phyloP scores from a whole-genome alignment of 35 echinoderm and acorn worm genomes.

The Stichopus chloronotus region DNA sequence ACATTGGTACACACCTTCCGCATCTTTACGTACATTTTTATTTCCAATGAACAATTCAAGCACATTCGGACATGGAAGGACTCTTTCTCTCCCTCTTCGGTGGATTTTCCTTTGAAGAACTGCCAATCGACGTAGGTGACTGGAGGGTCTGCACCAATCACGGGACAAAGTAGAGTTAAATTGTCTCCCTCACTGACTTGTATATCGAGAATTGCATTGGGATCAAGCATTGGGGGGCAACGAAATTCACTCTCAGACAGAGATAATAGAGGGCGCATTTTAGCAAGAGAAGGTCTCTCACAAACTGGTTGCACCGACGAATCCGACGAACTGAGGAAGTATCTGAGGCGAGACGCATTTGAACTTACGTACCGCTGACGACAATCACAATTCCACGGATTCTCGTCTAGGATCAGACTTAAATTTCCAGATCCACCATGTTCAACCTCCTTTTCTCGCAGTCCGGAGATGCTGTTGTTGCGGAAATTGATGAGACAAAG shows the following conservation, averaged over 20 bases:
- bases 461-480: not conserved
- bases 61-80: not conserved
- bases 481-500: not conserved
- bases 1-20: not conserved
- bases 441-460: not conserved
- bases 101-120: not conserved
- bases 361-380: not conserved
- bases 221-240: not conserved
- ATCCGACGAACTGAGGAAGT: not conserved
- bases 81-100: not conserved
- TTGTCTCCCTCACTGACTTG: not conserved
- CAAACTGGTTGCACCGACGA: not conserved
- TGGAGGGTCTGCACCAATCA: constrained; percentile 1
- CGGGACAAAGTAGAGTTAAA: not conserved
- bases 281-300: not conserved
- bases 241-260: not conserved
- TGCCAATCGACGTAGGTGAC: not conserved
- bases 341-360: not conserved
- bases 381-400: constrained; percentile 32
- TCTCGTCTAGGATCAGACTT: not conserved
- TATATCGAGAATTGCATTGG: not conserved
- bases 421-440: not conserved
- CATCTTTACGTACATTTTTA: not conserved
- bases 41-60: not conserved
- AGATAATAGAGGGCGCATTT: not conserved